Percentiles rank a stretch among this genome's conserved stretches.
These are phyloP conservation scores for Microtus oregoni DNA, from an alignment of 2,113 vertebrate genomes.

Conservation along the genomic window DNA sequence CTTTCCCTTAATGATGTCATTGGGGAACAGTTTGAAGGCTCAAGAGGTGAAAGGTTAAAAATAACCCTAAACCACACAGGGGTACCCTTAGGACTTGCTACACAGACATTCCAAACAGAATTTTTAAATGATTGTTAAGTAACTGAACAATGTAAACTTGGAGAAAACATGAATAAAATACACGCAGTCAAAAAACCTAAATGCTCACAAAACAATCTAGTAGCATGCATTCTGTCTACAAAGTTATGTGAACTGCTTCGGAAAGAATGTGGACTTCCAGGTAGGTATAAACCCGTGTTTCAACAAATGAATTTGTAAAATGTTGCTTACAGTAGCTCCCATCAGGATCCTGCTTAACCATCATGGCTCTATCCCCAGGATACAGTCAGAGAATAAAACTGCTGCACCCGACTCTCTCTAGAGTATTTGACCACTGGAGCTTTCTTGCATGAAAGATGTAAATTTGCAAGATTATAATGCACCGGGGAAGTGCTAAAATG, in stretches of 20 bases:
- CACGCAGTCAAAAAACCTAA: neutral
- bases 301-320: neutral
- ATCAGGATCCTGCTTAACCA: neutral
- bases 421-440: constrained; percentile 10
- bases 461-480: constrained; percentile 1
- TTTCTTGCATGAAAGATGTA: constrained; percentile 3
- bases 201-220: neutral
- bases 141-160: constrained; percentile 26
- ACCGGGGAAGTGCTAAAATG: constrained; percentile 34
- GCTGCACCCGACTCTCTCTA: neutral
- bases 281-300: neutral
- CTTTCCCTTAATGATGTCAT: constrained; percentile 23
- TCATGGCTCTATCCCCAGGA: neutral
- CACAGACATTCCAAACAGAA: constrained; percentile 31
- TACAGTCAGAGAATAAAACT: neutral
- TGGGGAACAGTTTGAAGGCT: neutral
- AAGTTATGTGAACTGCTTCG: neutral
- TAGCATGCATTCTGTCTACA: neutral
- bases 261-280: neutral
- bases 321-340: neutral
- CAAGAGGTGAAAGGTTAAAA: constrained; percentile 15
- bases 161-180: neutral
- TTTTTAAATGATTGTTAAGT: constrained; percentile 30
- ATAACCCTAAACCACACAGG: neutral
- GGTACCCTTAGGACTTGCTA: neutral